Base-by-base conservation (phyloP, 2,888 invertebrate species). In the Eristalis arbustorum region DNA sequence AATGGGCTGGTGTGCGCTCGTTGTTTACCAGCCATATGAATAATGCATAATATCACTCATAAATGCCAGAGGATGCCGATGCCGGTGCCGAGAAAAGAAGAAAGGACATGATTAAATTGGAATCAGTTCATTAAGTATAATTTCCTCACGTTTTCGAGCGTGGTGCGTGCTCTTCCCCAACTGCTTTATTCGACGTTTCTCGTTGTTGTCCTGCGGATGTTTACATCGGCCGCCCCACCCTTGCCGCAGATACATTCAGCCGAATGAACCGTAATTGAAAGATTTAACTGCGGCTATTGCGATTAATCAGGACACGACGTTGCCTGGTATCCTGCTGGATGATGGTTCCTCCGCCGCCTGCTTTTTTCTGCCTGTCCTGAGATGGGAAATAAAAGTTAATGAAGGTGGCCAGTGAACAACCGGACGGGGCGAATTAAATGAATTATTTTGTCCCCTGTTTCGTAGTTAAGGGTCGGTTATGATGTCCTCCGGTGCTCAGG, bases 51-150 rank as follows among this genome's bases (percentile, higher is more conserved):
- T 72, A 63, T 62, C 57, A 31, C 80, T 72, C 80, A 76, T 62
- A 62, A 63, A 75, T 61, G 57, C 25, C 8, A n/a, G 18, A 1
- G 18, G n/a, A 49, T n/a, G 49, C 31, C 31, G 49, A 3, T 40
- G 42, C n/a, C 18, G 3, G 0, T 49, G 25, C 25, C 25, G 49
- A 49, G 56, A 28, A 74, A 57, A 37, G 22, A 28, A 25, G 23
- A 57, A 31, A n/a, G 25, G 61, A 56, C 57, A 71, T 76, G 81
- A 80, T 81, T 84, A 64, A 81, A 84, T 84, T 76, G 76, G 72
- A 76, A 80, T 80, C 81, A 76, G 72, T 81, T 84, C 76, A 81
- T 84, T 84, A 84, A 81, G 81, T 76, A 56, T 75, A 76, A 72
- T 67, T 75, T 72, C 61, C 72, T 49, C 72, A 62, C 56, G 64